Percentiles rank a stretch among this genome's conserved stretches.
Conservation (phyloP, 2,888 invertebrate genomes). For the Cataglyphis altisquamis region DNA sequence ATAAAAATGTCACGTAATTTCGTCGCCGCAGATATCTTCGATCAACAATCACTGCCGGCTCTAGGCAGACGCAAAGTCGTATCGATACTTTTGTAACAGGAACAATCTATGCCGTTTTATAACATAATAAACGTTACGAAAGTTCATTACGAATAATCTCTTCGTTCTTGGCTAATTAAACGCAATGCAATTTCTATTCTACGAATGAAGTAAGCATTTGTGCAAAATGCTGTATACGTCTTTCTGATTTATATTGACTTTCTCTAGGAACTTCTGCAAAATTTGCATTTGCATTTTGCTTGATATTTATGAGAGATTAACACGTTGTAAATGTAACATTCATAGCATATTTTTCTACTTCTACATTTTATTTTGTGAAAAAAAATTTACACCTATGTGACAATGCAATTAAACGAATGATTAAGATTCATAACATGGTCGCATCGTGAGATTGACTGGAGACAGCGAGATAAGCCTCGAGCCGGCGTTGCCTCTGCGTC, state of each 20-base stretch:
- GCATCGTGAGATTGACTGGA: constrained; percentile 20
- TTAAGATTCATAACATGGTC: not conserved
- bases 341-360: not conserved
- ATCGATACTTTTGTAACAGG: not conserved
- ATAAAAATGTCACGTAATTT: constrained; percentile 39
- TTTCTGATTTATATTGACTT: not conserved
- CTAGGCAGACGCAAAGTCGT: not conserved
- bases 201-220: no score
- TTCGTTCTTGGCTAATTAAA: constrained; percentile 45
- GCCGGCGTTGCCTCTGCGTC: constrained; percentile 32
- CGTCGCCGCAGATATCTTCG: constrained; percentile 10
- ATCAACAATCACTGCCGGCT: constrained; percentile 3
- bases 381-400: not conserved
- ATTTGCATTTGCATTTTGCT: not conserved
- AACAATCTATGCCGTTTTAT: not conserved
- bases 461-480: not conserved
- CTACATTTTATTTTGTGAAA: not conserved
- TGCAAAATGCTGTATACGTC: not conserved
- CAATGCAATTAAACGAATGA: not conserved
- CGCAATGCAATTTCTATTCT: not conserved
- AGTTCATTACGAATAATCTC: constrained; percentile 7
- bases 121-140: not conserved
- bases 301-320: not conserved
- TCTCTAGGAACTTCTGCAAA: not conserved
- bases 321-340: not conserved